phyloP scores from a whole-genome alignment of 2,888 invertebrate genomes.

The Plagiodera versicolora region DNA sequence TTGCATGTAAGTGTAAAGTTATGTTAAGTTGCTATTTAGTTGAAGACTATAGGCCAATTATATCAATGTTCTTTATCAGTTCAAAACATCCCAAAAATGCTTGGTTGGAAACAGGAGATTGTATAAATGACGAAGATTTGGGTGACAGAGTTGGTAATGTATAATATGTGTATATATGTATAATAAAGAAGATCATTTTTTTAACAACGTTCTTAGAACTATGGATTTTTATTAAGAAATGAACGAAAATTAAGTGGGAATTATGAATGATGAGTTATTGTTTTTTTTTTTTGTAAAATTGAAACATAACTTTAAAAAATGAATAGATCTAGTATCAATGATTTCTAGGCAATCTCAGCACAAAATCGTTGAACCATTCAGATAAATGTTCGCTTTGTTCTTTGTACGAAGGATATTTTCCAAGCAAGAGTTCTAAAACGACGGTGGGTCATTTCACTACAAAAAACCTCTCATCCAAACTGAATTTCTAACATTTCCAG shows the following conservation, averaged over 20 bases:
- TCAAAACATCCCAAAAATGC: neutral
- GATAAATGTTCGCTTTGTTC: slow-evolving; percentile 32
- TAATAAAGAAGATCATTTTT: too few relatives aligned
- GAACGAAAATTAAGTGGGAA: too few relatives aligned
- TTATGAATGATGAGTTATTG: too few relatives aligned
- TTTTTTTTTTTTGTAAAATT: too few relatives aligned
- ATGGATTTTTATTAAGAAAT: too few relatives aligned
- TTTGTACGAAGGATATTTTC: slow-evolving; percentile 34
- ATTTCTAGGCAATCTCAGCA: neutral
- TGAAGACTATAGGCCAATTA: neutral
- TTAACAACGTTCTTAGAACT: too few relatives aligned
- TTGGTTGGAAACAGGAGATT: neutral
- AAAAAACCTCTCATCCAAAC: neutral
- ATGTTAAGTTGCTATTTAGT: too few relatives aligned
- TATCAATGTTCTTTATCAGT: neutral
- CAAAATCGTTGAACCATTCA: slow-evolving; percentile 13
- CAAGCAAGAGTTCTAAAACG: slow-evolving; percentile 10
- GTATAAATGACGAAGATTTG: neutral
- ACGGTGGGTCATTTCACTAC: slow-evolving; percentile 7
- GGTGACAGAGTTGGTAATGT: neutral
- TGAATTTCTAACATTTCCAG: slow-evolving; percentile 7
- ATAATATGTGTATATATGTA: too few relatives aligned
- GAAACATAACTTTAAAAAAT: too few relatives aligned
- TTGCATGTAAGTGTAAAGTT: slow-evolving; percentile 16
- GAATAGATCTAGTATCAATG: too few relatives aligned